Evolutionary conservation across 1,140 invertebrate species (phyloP), one percentile per base, ranked within the genome.

Genomic region (Calliopsis andreniformis): DNA sequence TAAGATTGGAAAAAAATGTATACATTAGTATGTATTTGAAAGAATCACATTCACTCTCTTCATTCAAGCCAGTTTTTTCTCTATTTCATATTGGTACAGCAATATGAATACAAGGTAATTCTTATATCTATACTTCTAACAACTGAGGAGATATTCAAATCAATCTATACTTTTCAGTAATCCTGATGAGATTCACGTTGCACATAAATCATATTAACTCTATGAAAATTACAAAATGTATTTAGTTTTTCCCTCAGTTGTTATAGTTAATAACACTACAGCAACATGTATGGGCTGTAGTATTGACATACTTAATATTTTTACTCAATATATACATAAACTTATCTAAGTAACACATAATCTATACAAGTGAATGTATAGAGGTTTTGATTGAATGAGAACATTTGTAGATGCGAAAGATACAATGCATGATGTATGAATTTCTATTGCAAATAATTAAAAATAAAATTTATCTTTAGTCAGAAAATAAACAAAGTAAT

Each of bases 1-100:
- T 91, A 91, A 89, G 90, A 91, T 89, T 90, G 90, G 88, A 91
- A 91, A 91, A 89, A 91, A 91, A 91, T 86, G 87, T 86, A 88
- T 83, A 90, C 87, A 91, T 91, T 91, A 91, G 90, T 91, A 91
- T 79, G 85, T 88, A 84, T 88, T 90, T 86, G 77, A 80, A 89
- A 85, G 80, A 89, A 84, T 87, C 83, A 47, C 89, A 91, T 83
- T 87, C 89, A 89, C 78, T 88, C 89, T 80, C 30, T 85, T 73
- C 89, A 90, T 82, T 89, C 86, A 87, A 84, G 76, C 82, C 81
- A 85, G 77, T 76, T 58, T 80, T 78, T 58, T 55, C 23, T 55
- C 28, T 63, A 64, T 39, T 67, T 51, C 58, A 63, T 39, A 71
- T 63, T 58, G 49, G 61, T 68, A 59, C 64, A 43, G 51, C 5